Conservation (phyloP, 2,888 invertebrate species). For the Orchesella flavescens region DNA sequence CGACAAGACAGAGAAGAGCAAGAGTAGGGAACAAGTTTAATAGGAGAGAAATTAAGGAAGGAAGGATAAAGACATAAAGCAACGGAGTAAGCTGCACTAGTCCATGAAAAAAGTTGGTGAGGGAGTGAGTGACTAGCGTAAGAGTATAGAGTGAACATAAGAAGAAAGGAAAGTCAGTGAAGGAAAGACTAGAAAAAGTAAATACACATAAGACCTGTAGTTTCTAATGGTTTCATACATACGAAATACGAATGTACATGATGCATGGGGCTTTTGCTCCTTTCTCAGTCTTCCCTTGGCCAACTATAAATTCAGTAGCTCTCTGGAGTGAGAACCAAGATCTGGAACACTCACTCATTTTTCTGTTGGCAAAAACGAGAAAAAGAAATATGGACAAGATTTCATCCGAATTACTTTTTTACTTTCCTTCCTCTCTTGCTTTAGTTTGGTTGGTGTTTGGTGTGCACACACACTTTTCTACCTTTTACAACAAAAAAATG, state of each 20-base stretch:
- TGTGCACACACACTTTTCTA: too few species aligned
- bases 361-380: too few species aligned
- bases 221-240: background rate
- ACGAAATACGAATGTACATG: too few species aligned
- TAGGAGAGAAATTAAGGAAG: conserved; percentile 13
- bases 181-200: background rate
- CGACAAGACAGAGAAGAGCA: conserved; percentile 5
- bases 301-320: too few species aligned
- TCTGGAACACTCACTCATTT: too few species aligned
- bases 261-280: background rate
- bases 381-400: too few species aligned
- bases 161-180: background rate
- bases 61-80: conserved; percentile 2
- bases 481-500: too few species aligned
- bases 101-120: background rate
- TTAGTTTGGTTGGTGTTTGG: too few species aligned
- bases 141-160: background rate
- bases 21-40: conserved; percentile 13
- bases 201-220: background rate
- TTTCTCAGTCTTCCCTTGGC: background rate
- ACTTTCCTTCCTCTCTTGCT: too few species aligned
- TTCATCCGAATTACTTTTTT: too few species aligned
- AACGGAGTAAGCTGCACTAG: too few species aligned
- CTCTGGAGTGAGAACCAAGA: too few species aligned
- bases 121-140: background rate